phyloP scores from a whole-genome alignment of 1,140 invertebrate species.

The Sinella curviseta region DNA sequence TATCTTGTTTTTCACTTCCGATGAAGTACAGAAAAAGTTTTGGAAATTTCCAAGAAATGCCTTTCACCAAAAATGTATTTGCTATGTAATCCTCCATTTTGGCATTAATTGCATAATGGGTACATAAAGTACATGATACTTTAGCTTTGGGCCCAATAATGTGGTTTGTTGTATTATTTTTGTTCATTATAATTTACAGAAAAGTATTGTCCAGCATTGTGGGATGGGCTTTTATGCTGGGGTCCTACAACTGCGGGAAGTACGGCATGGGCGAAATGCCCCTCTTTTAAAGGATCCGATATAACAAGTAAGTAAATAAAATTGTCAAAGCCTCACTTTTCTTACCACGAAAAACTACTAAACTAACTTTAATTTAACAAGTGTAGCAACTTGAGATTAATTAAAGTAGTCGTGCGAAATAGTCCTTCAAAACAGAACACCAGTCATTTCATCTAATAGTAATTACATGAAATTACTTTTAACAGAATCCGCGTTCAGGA shows the following conservation, averaged over 20 bases:
- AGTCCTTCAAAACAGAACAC: not conserved
- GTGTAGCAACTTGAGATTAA: not conserved
- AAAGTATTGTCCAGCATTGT: conserved; percentile 52
- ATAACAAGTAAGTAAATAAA: conserved; percentile 67
- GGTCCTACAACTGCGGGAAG: conserved; percentile 67
- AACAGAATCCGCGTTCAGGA: conserved; percentile 72
- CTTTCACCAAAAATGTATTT: no score
- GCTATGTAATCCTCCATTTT: no score
- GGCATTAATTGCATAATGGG: no score
- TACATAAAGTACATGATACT: no score
- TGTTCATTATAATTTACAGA: no score
- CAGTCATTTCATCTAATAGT: not conserved
- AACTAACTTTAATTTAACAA: not conserved
- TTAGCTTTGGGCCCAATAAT: no score
- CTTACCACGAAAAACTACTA: not conserved
- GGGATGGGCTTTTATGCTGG: conserved; percentile 75
- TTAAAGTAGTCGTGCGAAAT: not conserved
- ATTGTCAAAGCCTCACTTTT: not conserved
- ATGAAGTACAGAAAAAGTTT: no score
- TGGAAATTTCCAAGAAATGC: no score
- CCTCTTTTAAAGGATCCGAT: conserved; percentile 68
- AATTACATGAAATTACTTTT: conserved; percentile 26
- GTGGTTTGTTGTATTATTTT: no score
- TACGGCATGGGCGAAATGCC: conserved; percentile 66
- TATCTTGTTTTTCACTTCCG: no score